Conservation (phyloP, 2,113 vertebrate genomes). For the Stigmatopora nigra region DNA sequence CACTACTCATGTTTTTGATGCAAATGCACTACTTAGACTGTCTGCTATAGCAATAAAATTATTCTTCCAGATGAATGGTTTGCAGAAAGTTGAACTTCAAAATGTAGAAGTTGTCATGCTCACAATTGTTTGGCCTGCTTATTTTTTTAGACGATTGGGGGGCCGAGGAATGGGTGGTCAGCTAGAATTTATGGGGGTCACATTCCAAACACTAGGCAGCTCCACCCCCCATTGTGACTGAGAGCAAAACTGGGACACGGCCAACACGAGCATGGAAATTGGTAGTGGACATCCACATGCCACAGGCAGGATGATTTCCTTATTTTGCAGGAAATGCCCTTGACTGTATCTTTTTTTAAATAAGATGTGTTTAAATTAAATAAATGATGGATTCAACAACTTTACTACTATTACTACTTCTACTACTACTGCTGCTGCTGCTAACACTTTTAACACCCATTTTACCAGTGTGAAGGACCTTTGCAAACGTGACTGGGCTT, state of each 20-base stretch:
- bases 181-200: conserved; percentile 53
- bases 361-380: not conserved
- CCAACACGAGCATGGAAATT: conserved; percentile 25
- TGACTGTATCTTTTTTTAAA: conserved; percentile 4
- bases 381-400: not conserved
- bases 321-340: conserved; percentile 16
- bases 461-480: conserved; percentile 19
- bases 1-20: too few relatives aligned
- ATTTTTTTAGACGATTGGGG: conserved; percentile 12
- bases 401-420: conserved; percentile 10
- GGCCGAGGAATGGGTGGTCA: conserved; percentile 46
- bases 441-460: conserved; percentile 1
- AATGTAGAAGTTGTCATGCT: not conserved
- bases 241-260: conserved; percentile 31
- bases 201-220: conserved; percentile 62
- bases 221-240: conserved; percentile 71
- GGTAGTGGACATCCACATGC: conserved; percentile 52
- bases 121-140: not conserved
- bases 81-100: not conserved
- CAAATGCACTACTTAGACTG: too few relatives aligned
- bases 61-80: too few relatives aligned
- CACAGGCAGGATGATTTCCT: conserved; percentile 10
- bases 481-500: conserved; percentile 16
- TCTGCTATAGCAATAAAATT: too few relatives aligned
- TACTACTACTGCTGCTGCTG: not conserved